Conservation (phyloP, 1,140 invertebrate genomes). For the Euwallacea similis region DNA sequence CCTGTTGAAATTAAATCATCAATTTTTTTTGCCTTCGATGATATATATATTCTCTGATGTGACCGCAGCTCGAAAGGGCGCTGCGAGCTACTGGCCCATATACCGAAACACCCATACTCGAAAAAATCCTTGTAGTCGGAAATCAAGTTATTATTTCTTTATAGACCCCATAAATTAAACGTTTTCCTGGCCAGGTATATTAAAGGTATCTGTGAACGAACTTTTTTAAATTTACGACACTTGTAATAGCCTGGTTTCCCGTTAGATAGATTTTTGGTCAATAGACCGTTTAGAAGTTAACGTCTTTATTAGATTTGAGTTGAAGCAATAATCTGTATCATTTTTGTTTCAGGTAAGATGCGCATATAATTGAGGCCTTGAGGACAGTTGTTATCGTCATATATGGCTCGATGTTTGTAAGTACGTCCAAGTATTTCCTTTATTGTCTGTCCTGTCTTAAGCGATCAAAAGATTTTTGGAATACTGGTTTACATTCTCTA, state of each 20-base stretch:
- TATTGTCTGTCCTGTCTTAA: background rate
- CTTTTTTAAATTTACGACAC: slow-evolving; percentile 36
- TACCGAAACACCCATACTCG: background rate
- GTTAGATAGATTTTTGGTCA: slow-evolving; percentile 25
- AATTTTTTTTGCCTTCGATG: no score
- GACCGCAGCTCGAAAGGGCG: no score
- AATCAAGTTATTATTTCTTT: slow-evolving; percentile 38
- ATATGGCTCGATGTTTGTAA: no score
- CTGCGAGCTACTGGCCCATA: no score
- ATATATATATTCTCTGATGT: no score
- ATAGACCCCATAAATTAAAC: slow-evolving; percentile 32
- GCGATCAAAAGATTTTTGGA: slow-evolving; percentile 1
- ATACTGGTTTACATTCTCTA: background rate
- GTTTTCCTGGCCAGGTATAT: slow-evolving; percentile 32
- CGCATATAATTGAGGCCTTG: background rate
- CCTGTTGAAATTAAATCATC: no score
- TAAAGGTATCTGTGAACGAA: slow-evolving; percentile 37
- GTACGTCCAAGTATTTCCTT: no score
- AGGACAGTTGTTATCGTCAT: background rate
- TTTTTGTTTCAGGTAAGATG: slow-evolving; percentile 19
- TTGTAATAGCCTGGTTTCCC: slow-evolving; percentile 31
- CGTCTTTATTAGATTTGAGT: slow-evolving; percentile 21
- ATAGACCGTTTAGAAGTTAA: slow-evolving; percentile 13
- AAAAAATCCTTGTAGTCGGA: slow-evolving; percentile 10
- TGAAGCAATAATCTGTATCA: background rate